Percentiles rank a stretch among this genome's conserved stretches.
These are phyloP conservation scores for Athalia rosae DNA, from an alignment of 2,888 invertebrate species.

Conservation along the genomic window DNA sequence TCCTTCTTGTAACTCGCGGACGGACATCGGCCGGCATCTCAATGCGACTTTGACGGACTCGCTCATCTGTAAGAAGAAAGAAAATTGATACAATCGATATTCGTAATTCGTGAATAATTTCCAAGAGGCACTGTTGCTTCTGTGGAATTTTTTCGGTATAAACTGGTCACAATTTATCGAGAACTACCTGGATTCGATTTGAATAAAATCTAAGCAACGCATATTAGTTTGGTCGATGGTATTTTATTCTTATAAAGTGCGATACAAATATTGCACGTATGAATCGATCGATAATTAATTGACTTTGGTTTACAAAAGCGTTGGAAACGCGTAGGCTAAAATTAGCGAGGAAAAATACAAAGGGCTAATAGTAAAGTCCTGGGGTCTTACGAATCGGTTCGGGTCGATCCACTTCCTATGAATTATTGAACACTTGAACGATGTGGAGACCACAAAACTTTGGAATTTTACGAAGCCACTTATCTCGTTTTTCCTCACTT, in stretches of 20 bases:
- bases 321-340: background rate
- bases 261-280: background rate
- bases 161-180: too few species aligned
- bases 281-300: conserved; percentile 23
- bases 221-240: too few species aligned
- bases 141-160: too few species aligned
- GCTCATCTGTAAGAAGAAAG: conserved; percentile 64
- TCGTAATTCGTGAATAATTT: too few species aligned
- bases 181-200: too few species aligned
- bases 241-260: background rate
- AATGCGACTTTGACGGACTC: conserved; percentile 89
- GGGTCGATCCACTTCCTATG: background rate
- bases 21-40: conserved; percentile 91
- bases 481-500: too few species aligned
- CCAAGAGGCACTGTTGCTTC: too few species aligned
- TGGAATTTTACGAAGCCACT: too few species aligned
- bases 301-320: background rate
- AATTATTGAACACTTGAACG: background rate
- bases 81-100: conserved; percentile 1
- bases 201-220: too few species aligned
- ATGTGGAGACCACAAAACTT: too few species aligned
- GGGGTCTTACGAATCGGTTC: background rate
- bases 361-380: background rate
- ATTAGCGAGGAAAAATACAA: background rate
- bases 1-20: conserved; percentile 77